phyloP scores from a whole-genome alignment of 1,140 invertebrate genomes.

The Anastrepha obliqua region DNA sequence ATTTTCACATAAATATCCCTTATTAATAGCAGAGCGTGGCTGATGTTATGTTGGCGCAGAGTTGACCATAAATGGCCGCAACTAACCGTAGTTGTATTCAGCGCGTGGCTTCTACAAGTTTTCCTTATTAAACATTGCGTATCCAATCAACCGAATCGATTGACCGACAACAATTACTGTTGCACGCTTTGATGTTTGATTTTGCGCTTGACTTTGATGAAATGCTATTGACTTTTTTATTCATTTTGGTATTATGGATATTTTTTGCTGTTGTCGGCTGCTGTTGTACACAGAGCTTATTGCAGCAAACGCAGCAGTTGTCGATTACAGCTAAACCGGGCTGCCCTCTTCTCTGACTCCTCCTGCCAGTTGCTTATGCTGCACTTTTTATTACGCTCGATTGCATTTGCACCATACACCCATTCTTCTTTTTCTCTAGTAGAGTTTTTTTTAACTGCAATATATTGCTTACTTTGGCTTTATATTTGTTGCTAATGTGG shows the following conservation, averaged over 20 bases:
- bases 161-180: conserved; percentile 45
- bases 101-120: background rate
- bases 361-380: background rate
- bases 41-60: conserved; percentile 16
- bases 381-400: background rate
- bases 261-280: too few species aligned
- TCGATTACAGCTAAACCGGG: background rate
- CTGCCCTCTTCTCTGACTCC: background rate
- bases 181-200: conserved; percentile 47
- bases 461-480: background rate
- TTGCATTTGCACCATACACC: background rate
- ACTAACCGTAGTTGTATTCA: conserved; percentile 17
- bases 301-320: background rate
- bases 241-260: background rate
- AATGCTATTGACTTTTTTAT: background rate
- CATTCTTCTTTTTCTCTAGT: background rate
- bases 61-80: conserved; percentile 17
- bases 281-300: too few species aligned
- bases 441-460: background rate
- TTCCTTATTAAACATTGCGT: conserved; percentile 2
- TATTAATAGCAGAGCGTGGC: background rate
- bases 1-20: conserved; percentile 8
- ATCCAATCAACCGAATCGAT: conserved; percentile 30
- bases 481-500: too few species aligned
- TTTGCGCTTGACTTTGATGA: conserved; percentile 42